Evolutionary conservation across 1,140 invertebrate genomes (phyloP).

Genomic region (Cephus cinctus): DNA sequence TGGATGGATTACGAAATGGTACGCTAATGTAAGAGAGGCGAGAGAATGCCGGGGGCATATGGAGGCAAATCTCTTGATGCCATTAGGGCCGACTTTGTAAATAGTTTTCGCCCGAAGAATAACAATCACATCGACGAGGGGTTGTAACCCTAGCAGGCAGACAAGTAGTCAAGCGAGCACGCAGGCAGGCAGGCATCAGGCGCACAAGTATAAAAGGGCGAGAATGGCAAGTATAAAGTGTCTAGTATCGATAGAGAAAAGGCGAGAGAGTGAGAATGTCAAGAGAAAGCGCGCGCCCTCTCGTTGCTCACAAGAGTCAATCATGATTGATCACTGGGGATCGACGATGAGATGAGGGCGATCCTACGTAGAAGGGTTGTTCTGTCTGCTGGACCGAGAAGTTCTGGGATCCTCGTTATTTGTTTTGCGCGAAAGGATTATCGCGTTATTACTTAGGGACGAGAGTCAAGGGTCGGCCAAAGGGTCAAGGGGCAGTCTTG

Average conservation of each 20-base stretch:
- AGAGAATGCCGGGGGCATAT: slow-evolving; percentile 24
- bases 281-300: slow-evolving; percentile 20
- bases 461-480: slow-evolving; percentile 31
- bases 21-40: slow-evolving; percentile 26
- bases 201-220: too few relatives aligned
- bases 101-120: slow-evolving; percentile 51
- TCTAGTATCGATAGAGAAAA: too few relatives aligned
- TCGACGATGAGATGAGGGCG: slow-evolving; percentile 10
- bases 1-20: slow-evolving; percentile 21
- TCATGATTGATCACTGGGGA: slow-evolving; percentile 47
- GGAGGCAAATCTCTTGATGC: slow-evolving; percentile 47
- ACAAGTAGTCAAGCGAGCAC: neutral
- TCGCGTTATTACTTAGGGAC: slow-evolving; percentile 36
- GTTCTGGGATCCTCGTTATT: slow-evolving; percentile 26
- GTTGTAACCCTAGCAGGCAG: slow-evolving; percentile 34
- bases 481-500: neutral
- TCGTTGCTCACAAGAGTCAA: slow-evolving; percentile 28
- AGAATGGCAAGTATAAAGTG: too few relatives aligned
- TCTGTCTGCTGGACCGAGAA: slow-evolving; percentile 3
- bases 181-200: neutral
- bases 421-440: slow-evolving; percentile 46
- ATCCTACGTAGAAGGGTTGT: slow-evolving; percentile 32
- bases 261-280: too few relatives aligned
- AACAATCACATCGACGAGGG: slow-evolving; percentile 37
- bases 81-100: slow-evolving; percentile 52